Base-by-base conservation (phyloP, 2,113 vertebrate species). In the Polypterus senegalus region DNA sequence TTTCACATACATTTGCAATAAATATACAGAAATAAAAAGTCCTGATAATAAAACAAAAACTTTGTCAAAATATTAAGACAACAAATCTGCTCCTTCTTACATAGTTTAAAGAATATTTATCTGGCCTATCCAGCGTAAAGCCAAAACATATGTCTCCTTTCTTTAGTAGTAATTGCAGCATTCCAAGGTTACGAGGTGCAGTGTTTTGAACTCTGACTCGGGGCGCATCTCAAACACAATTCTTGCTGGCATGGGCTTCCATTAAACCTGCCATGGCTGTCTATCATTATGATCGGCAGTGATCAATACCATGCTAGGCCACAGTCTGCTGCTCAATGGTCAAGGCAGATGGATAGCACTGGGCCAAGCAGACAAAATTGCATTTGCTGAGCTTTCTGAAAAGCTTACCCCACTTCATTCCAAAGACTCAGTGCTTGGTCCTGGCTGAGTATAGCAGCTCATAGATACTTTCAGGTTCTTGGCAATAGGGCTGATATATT, bases 131-230 rank as follows among this genome's bases (percentile, higher is more conserved):
- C 73, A 86, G 85, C 83, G 76, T 88, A 79, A 82, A 74, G 82
- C 83, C 81, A 80, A 86, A 88, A 83, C 85, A 75, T 80, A 74
- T 82, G 83, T 86, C 84, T 80, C 84, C 81, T 86, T 85, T 82
- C 78, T 86, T 88, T 79, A 77, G 86, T 75, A 83, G 73, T 80
- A 88, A 86, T 85, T 88, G 90, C 89, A 91, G 92, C 90, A 97
- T 90, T 88, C 85, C 79, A 86, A 92, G 86, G 89, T 88, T 86
- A 88, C 80, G 91, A 93, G 91, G 91, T 91, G 91, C 84, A 86
- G 78, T 85, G 86, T 87, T 90, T 80, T 64, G 73, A 89, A 78
- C 79, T 81, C 70, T 82, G 27, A 27, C 27, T 27, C 27, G 27
- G 27, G 27, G 27, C 27, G 27, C 27, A 27, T 27, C 27, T 27